Evolutionary conservation across 2,888 invertebrate species (phyloP), one percentile per base, ranked within the genome.

Genomic region (Antheraea yamamai): DNA sequence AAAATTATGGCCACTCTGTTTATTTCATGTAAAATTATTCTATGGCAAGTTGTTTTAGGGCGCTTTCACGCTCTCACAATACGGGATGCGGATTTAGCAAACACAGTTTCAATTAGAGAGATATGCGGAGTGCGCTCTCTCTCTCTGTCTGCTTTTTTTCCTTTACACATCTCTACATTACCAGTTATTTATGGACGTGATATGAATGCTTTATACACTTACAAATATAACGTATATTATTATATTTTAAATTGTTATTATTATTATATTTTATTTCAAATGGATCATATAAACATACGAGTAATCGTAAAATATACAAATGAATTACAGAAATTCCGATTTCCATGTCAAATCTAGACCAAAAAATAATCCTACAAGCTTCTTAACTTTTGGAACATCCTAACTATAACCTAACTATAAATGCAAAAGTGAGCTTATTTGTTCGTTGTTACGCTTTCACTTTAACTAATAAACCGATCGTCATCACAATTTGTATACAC

Each of bases 41-140:
- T 86, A 76, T 85, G 84, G 14, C 74, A 77, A 79, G 83, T 81
- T 77, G 81, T 82, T 85, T 79, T 80, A 83, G 78, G 85, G 85
- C 88, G 89, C 90, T 91, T 91, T 89, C 89, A 89, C 86, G 86
- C 85, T 86, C 85, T 85, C 89, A 92, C 92, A 92, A 91, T 92
- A 87, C 88, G 85, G 85, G 88, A 85, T 85, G 88, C 88, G 86
- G 88, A 91, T 92, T 90, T 85, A 87, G 91, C 91, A 93, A 92
- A 93, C 91, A 92, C 89, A 88, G 91, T 91, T 92, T 91, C 90
- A 92, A 93, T 93, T 92, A 92, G 91, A 85, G 84, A 85, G 88
- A 89, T 88, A 88, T 87, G 87, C 81, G 76, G 85, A 86, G 86
- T 72, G 39, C 55, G 61, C 18, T 66, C 51, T 51, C 52, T 23